Base-by-base conservation (phyloP, 2,888 invertebrate species). In the Acleris cristana region DNA sequence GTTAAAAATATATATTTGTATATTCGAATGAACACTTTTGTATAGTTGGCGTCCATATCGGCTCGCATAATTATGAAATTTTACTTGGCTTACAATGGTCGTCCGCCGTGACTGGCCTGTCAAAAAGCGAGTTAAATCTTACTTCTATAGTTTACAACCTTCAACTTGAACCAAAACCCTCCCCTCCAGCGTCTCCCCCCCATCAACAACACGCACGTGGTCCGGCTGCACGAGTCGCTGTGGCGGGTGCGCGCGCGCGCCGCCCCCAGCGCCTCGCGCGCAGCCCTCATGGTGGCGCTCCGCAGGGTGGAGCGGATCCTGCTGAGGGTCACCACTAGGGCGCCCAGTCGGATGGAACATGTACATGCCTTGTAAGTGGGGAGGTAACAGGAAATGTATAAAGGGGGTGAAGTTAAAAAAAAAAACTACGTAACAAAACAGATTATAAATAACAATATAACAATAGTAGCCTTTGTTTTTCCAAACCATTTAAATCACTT, bases 251-350 rank as follows among this genome's bases (percentile, higher is more conserved):
- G 94, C 73, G 94, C 76, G 19, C 74, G 74, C 23, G 71, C 71
- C 18, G 73, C 71, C 19, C 72, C 87, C 89, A 19, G 34, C 58
- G 96, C 98, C 0, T 96, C 81, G 65, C 94, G 85, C 85, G 94
- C 84, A 82, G 95, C 96, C 44, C 93, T 99, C 79, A 98, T 99
- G 99, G 94, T 98, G n/a, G 96, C 97, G 0, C 93, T 99, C 69
- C 98, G 98, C 81, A 96, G 97, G 77, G 90, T 99, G 0, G 96
- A 97, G 69, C 95, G 96, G 72, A 94, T 98, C 70, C 94, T 97
- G 54, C 92, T 99, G 52, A 93, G 97, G 58, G 97, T 96, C 69
- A 85, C 87, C 66, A 87, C 85, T 1, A 74, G 88, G 7, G 86
- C 85, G 5, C 90, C 89, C 0, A 75, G 78, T 0, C 58, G 65